Evolutionary conservation across 2,888 invertebrate species (phyloP), one percentile per base, ranked within the genome.

Genomic region (Melolontha melolontha): DNA sequence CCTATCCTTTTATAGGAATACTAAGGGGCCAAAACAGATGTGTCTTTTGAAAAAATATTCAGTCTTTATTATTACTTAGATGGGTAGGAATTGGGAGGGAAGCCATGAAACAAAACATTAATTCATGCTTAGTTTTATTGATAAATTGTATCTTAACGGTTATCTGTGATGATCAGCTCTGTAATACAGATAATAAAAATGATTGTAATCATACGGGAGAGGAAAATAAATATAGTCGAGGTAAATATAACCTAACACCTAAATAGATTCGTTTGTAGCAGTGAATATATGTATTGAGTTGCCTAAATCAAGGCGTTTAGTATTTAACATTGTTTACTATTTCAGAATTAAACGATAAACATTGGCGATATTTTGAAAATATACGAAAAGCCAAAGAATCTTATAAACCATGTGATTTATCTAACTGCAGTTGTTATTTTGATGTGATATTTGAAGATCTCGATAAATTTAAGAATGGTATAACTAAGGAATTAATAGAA

Each of bases 381-480:
- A 87, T 92, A 67, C 77, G 85, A 57, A 75, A 81, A 12, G 89
- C 91, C 1, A 71, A 85, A 57, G 77, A 81, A 16, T 77, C 82
- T 6, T 89, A 89, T 77, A 75, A 79, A 66, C 86, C 88, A 8
- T 92, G 91, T 79, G 81, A 85, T 59, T 79, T 76, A 22, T 79
- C 78, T 8, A 88, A 88, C 72, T 92, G 92, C 79, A 86, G 84
- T 57, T 93, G 93, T 77, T 87, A 90, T 78, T 80, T 81, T 65
- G 79, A 85, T 74, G 88, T 91, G 5, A 89, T 96, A 65, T 81
- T 86, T 10, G 82, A 86, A 27, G 95, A 96, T 81, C 85, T 97
- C 64, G 82, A 82, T 63, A 86, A 89, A 5, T 97, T 92, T 82
- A 83, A 86, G 73, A 83, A 87, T 50, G 95, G 95, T 49, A 93